Percentiles rank a stretch among this genome's conserved stretches.
These are phyloP conservation scores for Gortyna flavago DNA, from an alignment of 2,888 invertebrate genomes.

Conservation along the genomic window DNA sequence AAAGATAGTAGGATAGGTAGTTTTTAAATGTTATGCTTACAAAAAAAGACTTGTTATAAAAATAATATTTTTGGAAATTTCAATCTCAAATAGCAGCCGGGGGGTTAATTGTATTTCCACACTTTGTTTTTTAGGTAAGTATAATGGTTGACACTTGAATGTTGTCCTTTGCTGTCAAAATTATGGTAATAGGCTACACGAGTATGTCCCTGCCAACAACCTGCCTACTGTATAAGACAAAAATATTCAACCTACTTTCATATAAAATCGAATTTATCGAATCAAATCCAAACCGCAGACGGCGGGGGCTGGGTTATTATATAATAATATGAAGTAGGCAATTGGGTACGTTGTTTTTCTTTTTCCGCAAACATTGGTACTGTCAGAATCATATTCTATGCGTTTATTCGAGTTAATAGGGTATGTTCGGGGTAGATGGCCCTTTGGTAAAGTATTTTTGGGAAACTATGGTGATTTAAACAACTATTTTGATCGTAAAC, in stretches of 20 bases:
- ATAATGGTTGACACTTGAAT: too few species aligned
- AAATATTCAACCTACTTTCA: neutral
- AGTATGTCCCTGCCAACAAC: too few species aligned
- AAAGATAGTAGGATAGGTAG: too few species aligned
- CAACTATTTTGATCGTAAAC: neutral
- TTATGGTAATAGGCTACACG: too few species aligned
- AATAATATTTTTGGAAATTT: too few species aligned
- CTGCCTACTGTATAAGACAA: too few species aligned
- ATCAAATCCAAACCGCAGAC: neutral
- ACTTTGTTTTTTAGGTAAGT: too few species aligned
- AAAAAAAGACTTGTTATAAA: too few species aligned
- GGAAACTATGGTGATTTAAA: neutral
- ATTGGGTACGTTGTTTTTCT: constrained; percentile 2
- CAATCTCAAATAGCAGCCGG: too few species aligned
- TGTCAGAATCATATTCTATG: constrained; percentile 10
- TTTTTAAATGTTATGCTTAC: too few species aligned
- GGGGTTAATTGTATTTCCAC: too few species aligned
- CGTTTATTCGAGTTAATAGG: constrained; percentile 1
- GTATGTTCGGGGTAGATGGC: neutral
- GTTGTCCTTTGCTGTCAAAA: too few species aligned
- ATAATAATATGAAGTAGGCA: constrained; percentile 3
- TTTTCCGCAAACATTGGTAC: neutral
- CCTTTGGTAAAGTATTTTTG: neutral
- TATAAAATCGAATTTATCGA: constrained; percentile 7
- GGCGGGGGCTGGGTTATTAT: neutral